These are phyloP conservation scores for Grantiella picta DNA, from an alignment of 2,113 vertebrate genomes.

Conservation along the genomic window DNA sequence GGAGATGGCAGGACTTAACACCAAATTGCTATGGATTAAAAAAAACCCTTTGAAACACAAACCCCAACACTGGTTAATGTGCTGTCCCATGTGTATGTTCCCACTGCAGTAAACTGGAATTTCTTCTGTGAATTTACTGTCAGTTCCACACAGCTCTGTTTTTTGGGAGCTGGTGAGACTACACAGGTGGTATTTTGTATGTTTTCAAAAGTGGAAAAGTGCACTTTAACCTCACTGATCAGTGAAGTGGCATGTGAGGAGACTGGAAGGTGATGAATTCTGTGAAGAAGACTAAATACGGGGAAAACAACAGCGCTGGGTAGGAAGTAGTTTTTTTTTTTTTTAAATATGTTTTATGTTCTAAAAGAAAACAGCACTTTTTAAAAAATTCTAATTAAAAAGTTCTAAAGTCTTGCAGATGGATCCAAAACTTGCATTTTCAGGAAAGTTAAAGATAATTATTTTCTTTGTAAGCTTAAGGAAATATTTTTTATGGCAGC, in stretches of 20 bases:
- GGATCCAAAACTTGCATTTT: background rate
- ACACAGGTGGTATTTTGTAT: background rate
- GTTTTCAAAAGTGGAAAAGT: background rate
- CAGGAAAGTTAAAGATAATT: background rate
- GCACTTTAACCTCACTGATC: background rate
- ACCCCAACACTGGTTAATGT: background rate
- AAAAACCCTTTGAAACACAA: background rate
- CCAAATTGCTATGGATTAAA: background rate
- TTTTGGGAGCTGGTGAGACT: background rate
- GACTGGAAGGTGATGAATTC: background rate
- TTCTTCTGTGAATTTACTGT: background rate
- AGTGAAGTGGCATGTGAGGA: background rate
- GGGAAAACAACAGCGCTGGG: background rate
- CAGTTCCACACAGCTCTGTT: background rate
- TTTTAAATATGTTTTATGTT: background rate
- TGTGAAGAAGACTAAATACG: background rate
- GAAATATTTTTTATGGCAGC: background rate
- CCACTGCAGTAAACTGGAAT: background rate
- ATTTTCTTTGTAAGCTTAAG: background rate
- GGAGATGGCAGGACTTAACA: background rate
- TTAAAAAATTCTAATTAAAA: background rate
- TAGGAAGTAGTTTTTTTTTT: background rate
- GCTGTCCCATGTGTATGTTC: background rate
- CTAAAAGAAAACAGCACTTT: background rate
- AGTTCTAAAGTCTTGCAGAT: background rate